Evolutionary conservation across 2,888 invertebrate species (phyloP).

Genomic region (Drosophila imparisetae): DNA sequence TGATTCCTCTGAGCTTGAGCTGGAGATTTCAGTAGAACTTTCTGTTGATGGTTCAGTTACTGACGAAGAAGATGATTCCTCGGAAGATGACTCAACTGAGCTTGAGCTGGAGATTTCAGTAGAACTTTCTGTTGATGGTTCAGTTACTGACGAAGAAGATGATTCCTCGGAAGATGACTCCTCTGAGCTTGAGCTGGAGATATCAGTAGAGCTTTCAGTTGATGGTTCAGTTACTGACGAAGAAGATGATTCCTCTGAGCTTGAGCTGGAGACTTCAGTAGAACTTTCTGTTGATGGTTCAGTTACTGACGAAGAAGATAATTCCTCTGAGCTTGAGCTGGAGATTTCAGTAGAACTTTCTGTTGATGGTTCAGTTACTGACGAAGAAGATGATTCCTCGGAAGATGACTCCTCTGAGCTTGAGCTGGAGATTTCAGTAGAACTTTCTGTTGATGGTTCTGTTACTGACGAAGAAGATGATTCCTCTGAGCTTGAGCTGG

Average conservation of each 20-base stretch:
- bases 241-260: not conserved
- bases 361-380: not conserved
- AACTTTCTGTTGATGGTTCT: not conserved
- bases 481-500: not conserved
- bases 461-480: not conserved
- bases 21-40: slow-evolving; percentile 1
- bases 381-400: not conserved
- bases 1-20: slow-evolving; percentile 3
- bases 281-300: not conserved
- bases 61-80: not conserved
- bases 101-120: not conserved
- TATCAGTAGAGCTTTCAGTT: slow-evolving; percentile 6
- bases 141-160: not conserved
- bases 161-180: slow-evolving; percentile 1
- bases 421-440: not conserved
- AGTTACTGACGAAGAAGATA: not conserved
- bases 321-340: not conserved
- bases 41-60: not conserved
- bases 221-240: not conserved
- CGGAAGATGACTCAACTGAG: slow-evolving; percentile 1
- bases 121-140: slow-evolving; percentile 7
- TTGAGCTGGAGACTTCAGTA: not conserved
- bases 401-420: not conserved
- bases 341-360: not conserved
- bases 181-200: not conserved